phyloP scores from a whole-genome alignment of 2,797 vertebrate species.

The Poecilia velifera region DNA sequence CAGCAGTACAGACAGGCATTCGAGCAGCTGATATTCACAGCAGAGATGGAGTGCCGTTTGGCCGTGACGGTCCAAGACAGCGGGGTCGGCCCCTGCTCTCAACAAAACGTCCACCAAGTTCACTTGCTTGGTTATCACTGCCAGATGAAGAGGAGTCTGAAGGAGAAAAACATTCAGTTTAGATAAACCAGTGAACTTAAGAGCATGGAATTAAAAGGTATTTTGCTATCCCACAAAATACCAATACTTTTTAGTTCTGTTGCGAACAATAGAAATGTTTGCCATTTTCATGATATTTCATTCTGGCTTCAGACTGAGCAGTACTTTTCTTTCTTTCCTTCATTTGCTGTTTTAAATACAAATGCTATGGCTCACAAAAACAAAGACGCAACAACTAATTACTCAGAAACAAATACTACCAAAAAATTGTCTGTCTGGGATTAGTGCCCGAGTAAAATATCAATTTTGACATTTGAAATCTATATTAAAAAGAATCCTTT shows the following conservation, averaged over 20 bases:
- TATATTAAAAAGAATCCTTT: no score
- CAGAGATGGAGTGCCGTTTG: conserved; percentile 88
- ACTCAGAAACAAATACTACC: background rate
- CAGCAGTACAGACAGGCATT: conserved; percentile 82
- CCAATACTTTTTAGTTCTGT: background rate
- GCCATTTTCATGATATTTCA: background rate
- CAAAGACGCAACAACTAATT: no score
- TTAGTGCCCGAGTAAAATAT: background rate
- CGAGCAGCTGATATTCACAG: conserved; percentile 83
- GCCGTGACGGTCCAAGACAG: conserved; percentile 87
- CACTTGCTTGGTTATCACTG: conserved; percentile 86
- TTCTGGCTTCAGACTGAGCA: background rate
- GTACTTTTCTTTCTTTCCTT: background rate
- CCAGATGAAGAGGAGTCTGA: conserved; percentile 90
- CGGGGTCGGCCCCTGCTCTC: conserved; percentile 81
- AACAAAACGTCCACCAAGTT: conserved; percentile 80
- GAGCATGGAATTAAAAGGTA: background rate
- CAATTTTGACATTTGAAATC: no score
- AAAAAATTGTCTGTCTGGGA: background rate
- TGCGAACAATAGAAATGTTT: background rate
- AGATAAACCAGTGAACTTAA: conserved; percentile 28
- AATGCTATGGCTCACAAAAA: no score
- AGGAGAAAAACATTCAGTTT: conserved; percentile 20
- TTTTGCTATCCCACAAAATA: conserved; percentile 4
- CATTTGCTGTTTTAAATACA: no score